These are phyloP conservation scores for Anableps anableps DNA, from an alignment of 2,797 vertebrate genomes.

Conservation along the genomic window DNA sequence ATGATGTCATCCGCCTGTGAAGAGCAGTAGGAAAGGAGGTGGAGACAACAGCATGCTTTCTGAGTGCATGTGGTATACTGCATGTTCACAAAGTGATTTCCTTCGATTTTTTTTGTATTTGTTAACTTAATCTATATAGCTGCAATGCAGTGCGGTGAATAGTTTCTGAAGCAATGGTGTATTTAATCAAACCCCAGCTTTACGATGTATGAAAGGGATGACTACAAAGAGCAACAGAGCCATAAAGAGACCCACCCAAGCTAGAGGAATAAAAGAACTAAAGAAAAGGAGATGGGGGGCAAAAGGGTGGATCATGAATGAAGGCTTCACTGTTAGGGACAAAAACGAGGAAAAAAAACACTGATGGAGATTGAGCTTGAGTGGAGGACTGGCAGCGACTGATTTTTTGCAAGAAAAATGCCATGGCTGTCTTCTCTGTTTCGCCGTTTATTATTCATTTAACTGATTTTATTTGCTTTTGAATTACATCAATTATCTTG, in stretches of 20 bases:
- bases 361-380: constrained; percentile 13
- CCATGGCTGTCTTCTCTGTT: background rate
- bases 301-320: constrained; percentile 27
- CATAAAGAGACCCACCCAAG: constrained; percentile 10
- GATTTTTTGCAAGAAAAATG: constrained; percentile 41
- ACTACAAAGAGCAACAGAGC: background rate
- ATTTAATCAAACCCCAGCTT: background rate
- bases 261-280: constrained; percentile 37
- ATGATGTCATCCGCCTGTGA: constrained; percentile 68
- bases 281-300: constrained; percentile 18
- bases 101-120: background rate
- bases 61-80: background rate
- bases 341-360: constrained; percentile 27
- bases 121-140: background rate
- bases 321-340: constrained; percentile 35
- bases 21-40: constrained; percentile 8
- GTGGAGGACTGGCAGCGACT: constrained; percentile 10
- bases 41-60: constrained; percentile 2
- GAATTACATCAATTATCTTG: constrained; percentile 14
- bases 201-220: background rate
- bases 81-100: constrained; percentile 1
- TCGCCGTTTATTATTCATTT: background rate
- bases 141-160: background rate
- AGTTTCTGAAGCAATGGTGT: background rate
- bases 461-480: constrained; percentile 24